Evolutionary conservation across 2,113 vertebrate species (phyloP).

Genomic region (Myocastor coypus): DNA sequence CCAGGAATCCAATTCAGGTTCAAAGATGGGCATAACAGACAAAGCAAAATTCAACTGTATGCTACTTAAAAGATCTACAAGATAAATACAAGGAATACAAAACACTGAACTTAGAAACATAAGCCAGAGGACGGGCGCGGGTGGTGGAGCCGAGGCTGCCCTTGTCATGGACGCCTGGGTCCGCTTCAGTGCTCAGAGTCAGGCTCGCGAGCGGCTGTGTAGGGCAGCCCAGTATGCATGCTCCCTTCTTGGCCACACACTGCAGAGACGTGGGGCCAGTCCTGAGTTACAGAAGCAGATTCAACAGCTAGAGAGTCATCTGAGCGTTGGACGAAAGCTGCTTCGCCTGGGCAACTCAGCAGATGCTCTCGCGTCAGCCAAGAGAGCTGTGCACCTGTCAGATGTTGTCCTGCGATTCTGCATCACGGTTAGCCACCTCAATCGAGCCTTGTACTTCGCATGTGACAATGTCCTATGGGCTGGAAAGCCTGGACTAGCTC

Average conservation of each 20-base stretch:
- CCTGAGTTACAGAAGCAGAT: conserved; percentile 84
- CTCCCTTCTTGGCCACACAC: conserved; percentile 89
- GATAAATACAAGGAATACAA: neutral
- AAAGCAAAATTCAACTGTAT: neutral
- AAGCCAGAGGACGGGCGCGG: neutral
- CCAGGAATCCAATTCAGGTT: conserved; percentile 17
- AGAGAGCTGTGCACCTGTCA: conserved; percentile 93
- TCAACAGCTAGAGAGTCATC: conserved; percentile 92
- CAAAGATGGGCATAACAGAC: neutral
- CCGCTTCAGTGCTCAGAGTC: conserved; percentile 93
- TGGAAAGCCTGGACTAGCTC: conserved; percentile 89
- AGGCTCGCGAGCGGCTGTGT: conserved; percentile 93
- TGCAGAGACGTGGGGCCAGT: conserved; percentile 88
- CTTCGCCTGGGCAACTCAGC: conserved; percentile 94
- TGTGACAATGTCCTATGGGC: conserved; percentile 97
- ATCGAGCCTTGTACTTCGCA: conserved; percentile 94
- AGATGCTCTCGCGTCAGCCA: conserved; percentile 93
- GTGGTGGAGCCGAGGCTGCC: neutral
- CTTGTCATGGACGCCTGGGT: conserved; percentile 94
- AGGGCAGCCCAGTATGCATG: conserved; percentile 96
- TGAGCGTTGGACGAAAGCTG: conserved; percentile 94
- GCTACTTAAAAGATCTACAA: neutral
- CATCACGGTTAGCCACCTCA: conserved; percentile 94
- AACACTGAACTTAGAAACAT: neutral
- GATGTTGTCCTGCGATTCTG: conserved; percentile 95